Conservation (phyloP, 2,797 vertebrate species). For the Loriculus beryllinus region DNA sequence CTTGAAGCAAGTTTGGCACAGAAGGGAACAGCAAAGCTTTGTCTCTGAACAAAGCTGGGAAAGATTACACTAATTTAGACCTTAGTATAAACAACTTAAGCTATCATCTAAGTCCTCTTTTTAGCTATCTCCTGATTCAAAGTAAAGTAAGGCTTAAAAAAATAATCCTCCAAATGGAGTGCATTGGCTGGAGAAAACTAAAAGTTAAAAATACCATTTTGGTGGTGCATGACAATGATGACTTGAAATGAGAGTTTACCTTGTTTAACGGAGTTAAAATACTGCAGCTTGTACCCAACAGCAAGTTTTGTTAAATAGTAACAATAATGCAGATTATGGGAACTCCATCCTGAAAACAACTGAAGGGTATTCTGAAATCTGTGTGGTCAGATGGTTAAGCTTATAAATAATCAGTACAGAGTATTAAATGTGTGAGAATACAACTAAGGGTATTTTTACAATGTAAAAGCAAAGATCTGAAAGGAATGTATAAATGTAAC, state of each 20-base stretch:
- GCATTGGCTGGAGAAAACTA: constrained; percentile 38
- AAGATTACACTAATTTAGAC: constrained; percentile 38
- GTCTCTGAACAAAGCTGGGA: not conserved
- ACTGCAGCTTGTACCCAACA: constrained; percentile 60
- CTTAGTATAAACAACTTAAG: constrained; percentile 47
- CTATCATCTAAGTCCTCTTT: constrained; percentile 43
- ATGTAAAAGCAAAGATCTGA: constrained; percentile 72
- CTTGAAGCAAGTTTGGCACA: constrained; percentile 44
- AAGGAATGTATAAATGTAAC: constrained; percentile 82
- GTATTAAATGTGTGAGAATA: constrained; percentile 60
- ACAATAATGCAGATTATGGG: constrained; percentile 25
- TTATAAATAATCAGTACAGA: constrained; percentile 71
- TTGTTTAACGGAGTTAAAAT: constrained; percentile 48
- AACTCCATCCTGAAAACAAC: constrained; percentile 32
- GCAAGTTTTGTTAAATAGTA: constrained; percentile 46
- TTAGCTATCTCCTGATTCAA: constrained; percentile 32
- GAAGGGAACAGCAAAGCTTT: constrained; percentile 22
- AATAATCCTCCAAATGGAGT: constrained; percentile 44
- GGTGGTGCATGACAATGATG: not conserved
- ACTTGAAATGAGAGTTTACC: not conserved
- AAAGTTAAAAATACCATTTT: constrained; percentile 35
- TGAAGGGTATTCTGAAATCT: constrained; percentile 24
- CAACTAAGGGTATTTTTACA: constrained; percentile 67
- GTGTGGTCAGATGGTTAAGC: constrained; percentile 51
- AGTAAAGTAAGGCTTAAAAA: constrained; percentile 66